Base-by-base conservation (phyloP, 2,888 invertebrate species). In the Dicyrtoma fusca region DNA sequence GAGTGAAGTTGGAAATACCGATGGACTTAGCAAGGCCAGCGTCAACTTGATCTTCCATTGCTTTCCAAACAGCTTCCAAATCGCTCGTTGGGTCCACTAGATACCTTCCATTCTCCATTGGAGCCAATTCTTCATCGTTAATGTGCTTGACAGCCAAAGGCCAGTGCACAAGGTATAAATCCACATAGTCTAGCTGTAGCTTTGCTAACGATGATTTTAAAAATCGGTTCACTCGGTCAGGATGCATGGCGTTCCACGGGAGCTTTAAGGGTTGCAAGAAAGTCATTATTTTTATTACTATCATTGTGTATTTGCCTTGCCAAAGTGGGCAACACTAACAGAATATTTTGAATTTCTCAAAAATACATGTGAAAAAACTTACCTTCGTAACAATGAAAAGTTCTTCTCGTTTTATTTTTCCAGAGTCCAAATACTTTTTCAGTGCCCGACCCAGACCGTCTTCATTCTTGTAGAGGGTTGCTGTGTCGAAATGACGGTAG, bases 321-420 rank as follows among this genome's bases (percentile, higher is more conserved):
- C n/a, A n/a, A n/a, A n/a, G n/a, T n/a, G n/a, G n/a, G n/a, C n/a
- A n/a, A n/a, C n/a, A n/a, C n/a, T n/a, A n/a, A n/a, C n/a, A n/a
- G n/a, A n/a, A n/a, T n/a, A n/a, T n/a, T n/a, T n/a, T n/a, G n/a
- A n/a, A n/a, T n/a, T n/a, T n/a, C n/a, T n/a, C n/a, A n/a, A n/a
- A n/a, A 57, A 57, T 1, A 25, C 34, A 1, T 14, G 11, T 25
- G 57, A 25, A 5, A 69, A 17, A 21, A n/a, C 61, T 77, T 78
- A 94, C 86, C 84, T 95, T 95, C 11, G 94, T 92, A n/a, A 91
- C 90, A 62, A 95, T 86, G 82, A 92, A 95, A 0, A 95, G 84
- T 62, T 95, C 92, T 79, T 91, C 90, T 77, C 94, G 87, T 80
- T 86, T 89, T 0, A 88, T 82, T 81, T 88, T 88, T 69, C 90